Conservation (phyloP, 2,797 vertebrate genomes). For the Sardinella longiceps region DNA sequence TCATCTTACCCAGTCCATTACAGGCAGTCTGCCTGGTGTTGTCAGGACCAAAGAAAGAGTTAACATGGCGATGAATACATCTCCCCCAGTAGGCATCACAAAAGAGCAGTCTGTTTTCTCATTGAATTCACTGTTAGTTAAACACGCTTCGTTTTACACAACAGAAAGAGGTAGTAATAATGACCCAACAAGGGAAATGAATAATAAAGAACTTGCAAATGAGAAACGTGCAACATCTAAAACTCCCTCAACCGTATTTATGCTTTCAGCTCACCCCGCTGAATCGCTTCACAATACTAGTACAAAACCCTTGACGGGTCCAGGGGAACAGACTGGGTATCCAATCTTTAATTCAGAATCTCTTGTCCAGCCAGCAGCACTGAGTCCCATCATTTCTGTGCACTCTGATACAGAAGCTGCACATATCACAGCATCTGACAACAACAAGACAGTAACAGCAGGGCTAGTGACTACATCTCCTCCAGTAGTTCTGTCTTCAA, state of each 20-base stretch:
- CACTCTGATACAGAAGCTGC: background rate
- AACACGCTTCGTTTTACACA: background rate
- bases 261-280: background rate
- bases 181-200: background rate
- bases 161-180: background rate
- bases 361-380: conserved; percentile 22
- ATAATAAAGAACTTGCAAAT: background rate
- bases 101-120: background rate
- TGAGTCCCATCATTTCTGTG: conserved; percentile 6
- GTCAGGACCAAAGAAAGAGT: background rate
- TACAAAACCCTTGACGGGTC: background rate
- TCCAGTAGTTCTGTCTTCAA: background rate
- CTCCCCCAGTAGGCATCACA: background rate
- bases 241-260: background rate
- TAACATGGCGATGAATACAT: background rate
- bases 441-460: background rate
- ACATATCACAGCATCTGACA: background rate
- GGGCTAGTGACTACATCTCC: background rate
- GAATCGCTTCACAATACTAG: background rate
- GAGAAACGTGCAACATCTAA: background rate
- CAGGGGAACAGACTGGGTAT: background rate
- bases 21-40: background rate
- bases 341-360: conserved; percentile 21
- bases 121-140: background rate
- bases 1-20: background rate